Base-by-base conservation (phyloP, 2,888 invertebrate species). In the Meta bourneti region DNA sequence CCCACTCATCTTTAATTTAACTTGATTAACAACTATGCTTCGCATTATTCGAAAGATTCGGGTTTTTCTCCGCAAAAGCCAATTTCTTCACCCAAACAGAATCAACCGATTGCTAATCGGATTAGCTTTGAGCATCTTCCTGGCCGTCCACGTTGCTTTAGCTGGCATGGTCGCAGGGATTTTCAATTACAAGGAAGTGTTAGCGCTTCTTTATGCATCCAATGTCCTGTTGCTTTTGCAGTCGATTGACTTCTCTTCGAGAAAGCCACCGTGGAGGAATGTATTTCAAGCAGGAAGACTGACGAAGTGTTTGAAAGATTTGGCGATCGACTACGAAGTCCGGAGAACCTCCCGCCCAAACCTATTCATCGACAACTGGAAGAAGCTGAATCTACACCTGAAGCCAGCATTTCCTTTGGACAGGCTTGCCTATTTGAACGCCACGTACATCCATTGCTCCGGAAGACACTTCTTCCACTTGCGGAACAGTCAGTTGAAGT, bases 351-450 rank as follows among this genome's bases (percentile, higher is more conserved):
- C 20, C 71, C 71, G 71, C 7, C 9, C 80, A 16, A 72, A 82
- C 20, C 13, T 71, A 19, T 82, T 51, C 82, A 72, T 82, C 13
- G 82, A 82, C 20, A 69, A 51, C 13, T 82, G 82, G 82, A 82
- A 82, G 20, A 82, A 82, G 20, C 8, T 51, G 9, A 82, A 82
- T 5, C 19, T 82, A 1, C 51, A 82, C 20, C 19, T 49, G n/a
- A 13, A 19, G 13, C 82, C 82, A 9, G n/a, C n/a, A 0, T 82
- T 82, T 51, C 82, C 82, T 7, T 52, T 82, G 51, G 82, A 82
- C 16, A 49, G 82, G 7, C 51, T 82, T 0, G 82, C 82, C 19
- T 82, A 19, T 52, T 51, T 82, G 13, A 82, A 82, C 51, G 19
- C 82, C n/a, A n/a, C 19, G 9, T 1, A 4, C 2, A 20, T 51